Base-by-base conservation (phyloP, 2,888 invertebrate species). In the Eupithecia pulchellata region DNA sequence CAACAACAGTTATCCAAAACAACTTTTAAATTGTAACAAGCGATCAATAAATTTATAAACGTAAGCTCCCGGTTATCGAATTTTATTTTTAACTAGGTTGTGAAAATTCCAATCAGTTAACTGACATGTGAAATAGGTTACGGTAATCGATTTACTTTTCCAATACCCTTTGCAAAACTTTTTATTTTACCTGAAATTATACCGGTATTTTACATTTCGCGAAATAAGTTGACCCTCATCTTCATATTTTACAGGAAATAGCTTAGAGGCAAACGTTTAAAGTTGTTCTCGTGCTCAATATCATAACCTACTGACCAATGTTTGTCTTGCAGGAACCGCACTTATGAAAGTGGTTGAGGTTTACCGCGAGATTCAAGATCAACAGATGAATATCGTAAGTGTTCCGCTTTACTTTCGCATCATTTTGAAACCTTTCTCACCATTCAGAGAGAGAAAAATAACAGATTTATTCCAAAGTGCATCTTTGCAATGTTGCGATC, bases 331-430 rank as follows among this genome's bases (percentile, higher is more conserved):
- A 98, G 98, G 98, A 84, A 96, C 97, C 69, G 98, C 98, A 68
- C 95, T 98, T 77, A 97, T 98, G 97, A 98, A 97, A 93, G 97
- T 98, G 81, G 98, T 98, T 63, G 98, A 98, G 88, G 98, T 98
- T 30, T 98, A 98, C 92, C 97, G 98, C 88, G 98, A 98, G 91
- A 98, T 98, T 78, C 98, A 98, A 94, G 97, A 98, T 79, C 98
- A 98, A 90, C 98, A 98, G 92, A 97, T 98, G 97, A 98, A 98
- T 88, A 98, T 98, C 86, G 98, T 98, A 95, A 97, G 98, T 97
- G 69, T 68, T 66, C 29, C 4, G 20, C 58, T 69, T 61, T 32
- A 32, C 32, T 32, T 60, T 60, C 20, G 11, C 29, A 30, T 11
- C 17, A 57, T 57, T 25, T 11, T 8, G 8, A 57, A 57, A 5